These are phyloP conservation scores for Seriola aureovittata DNA, from an alignment of 2,113 vertebrate species.

Conservation along the genomic window DNA sequence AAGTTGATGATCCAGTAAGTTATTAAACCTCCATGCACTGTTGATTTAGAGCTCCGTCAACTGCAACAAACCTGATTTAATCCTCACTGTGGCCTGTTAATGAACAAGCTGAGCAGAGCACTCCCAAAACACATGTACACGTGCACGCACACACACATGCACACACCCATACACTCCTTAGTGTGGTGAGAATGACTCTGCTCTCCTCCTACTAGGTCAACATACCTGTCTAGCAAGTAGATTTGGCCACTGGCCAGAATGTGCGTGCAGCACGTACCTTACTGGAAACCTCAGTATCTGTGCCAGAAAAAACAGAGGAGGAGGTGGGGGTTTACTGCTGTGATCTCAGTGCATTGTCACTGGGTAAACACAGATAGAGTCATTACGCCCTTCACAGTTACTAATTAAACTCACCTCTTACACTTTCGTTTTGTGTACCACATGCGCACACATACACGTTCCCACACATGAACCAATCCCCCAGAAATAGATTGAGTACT, in stretches of 20 bases:
- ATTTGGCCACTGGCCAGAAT: slow-evolving; percentile 60
- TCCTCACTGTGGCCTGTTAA: neutral
- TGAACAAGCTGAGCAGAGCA: slow-evolving; percentile 9
- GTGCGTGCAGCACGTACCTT: slow-evolving; percentile 67
- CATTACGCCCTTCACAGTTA: slow-evolving; percentile 34
- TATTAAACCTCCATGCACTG: neutral
- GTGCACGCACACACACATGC: slow-evolving; percentile 3
- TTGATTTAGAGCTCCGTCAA: neutral
- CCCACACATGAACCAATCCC: neutral
- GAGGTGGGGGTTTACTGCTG: slow-evolving; percentile 41
- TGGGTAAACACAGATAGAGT: slow-evolving; percentile 49
- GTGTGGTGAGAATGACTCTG: neutral
- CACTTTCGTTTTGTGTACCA: slow-evolving; percentile 20
- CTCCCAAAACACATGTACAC: slow-evolving; percentile 6
- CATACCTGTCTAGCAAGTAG: slow-evolving; percentile 73
- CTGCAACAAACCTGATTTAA: slow-evolving; percentile 11
- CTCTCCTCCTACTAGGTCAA: slow-evolving; percentile 62
- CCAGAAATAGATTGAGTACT: neutral
- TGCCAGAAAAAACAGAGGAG: slow-evolving; percentile 66
- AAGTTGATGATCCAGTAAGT: neutral
- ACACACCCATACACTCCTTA: neutral
- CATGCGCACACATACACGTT: neutral
- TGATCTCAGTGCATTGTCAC: slow-evolving; percentile 61
- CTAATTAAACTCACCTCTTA: slow-evolving; percentile 48
- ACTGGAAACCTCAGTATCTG: slow-evolving; percentile 63